These are phyloP conservation scores for Myotis vivesi DNA, from an alignment of 2,797 vertebrate species.

Conservation along the genomic window DNA sequence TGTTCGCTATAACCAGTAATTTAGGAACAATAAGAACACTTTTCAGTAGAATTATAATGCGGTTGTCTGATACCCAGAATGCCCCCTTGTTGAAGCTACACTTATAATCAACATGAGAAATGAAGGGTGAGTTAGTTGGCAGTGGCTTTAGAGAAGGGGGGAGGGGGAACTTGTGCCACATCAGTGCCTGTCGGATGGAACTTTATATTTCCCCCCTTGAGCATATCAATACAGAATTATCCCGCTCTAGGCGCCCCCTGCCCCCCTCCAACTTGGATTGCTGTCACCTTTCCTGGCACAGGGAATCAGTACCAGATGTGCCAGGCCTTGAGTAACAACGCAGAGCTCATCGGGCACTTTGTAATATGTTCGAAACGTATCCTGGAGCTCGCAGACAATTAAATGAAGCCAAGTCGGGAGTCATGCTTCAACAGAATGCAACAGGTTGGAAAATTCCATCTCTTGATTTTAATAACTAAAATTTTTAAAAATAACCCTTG, in stretches of 20 bases:
- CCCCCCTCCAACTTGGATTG: not conserved
- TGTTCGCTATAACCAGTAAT: constrained; percentile 70
- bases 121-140: constrained; percentile 49
- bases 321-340: constrained; percentile 38
- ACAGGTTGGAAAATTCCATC: constrained; percentile 21
- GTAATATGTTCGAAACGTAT: constrained; percentile 52
- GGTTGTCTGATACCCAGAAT: constrained; percentile 71
- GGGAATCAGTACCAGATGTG: constrained; percentile 64
- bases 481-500: not conserved
- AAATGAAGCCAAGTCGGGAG: not conserved
- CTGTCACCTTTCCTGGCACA: constrained; percentile 66
- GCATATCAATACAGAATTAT: constrained; percentile 43
- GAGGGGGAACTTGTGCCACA: not conserved
- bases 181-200: constrained; percentile 59
- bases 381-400: constrained; percentile 38
- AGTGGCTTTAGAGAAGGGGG: constrained; percentile 48
- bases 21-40: constrained; percentile 77
- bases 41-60: constrained; percentile 73
- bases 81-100: constrained; percentile 57
- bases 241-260: not conserved
- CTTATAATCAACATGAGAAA: constrained; percentile 64
- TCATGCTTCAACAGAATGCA: constrained; percentile 1
- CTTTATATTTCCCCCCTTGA: not conserved
- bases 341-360: constrained; percentile 42
- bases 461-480: constrained; percentile 37